These are phyloP conservation scores for Cryptocheilus praepositus DNA, from an alignment of 2,888 invertebrate species.

Conservation along the genomic window DNA sequence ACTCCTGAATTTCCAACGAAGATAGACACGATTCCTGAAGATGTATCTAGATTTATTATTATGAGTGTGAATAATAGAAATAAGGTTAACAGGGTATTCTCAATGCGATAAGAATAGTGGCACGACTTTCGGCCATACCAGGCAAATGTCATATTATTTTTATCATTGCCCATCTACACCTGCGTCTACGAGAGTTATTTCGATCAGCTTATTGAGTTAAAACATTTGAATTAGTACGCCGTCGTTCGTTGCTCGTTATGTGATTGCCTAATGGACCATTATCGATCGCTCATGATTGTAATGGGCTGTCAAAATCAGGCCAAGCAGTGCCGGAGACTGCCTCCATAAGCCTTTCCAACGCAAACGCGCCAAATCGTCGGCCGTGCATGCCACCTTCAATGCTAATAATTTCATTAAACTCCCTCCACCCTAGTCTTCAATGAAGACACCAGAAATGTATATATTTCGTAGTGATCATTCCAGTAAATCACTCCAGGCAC, in stretches of 20 bases:
- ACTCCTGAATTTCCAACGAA: too few relatives aligned
- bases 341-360: not conserved
- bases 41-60: too few relatives aligned
- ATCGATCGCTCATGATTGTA: conserved; percentile 29
- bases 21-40: too few relatives aligned
- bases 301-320: conserved; percentile 19
- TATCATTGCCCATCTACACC: not conserved
- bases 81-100: too few relatives aligned
- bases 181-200: too few relatives aligned
- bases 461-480: too few relatives aligned
- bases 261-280: conserved; percentile 28
- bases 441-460: not conserved
- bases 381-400: not conserved
- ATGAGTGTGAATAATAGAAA: too few relatives aligned
- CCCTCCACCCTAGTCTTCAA: not conserved
- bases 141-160: too few relatives aligned
- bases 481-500: too few relatives aligned
- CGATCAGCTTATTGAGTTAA: too few relatives aligned
- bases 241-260: not conserved
- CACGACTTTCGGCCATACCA: too few relatives aligned
- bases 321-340: not conserved
- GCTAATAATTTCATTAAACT: not conserved
- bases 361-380: not conserved
- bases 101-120: too few relatives aligned
- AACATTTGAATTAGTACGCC: conserved; percentile 15